These are phyloP conservation scores for Pyrrhura leucotis DNA, from an alignment of 2,797 vertebrate species.

Conservation along the genomic window DNA sequence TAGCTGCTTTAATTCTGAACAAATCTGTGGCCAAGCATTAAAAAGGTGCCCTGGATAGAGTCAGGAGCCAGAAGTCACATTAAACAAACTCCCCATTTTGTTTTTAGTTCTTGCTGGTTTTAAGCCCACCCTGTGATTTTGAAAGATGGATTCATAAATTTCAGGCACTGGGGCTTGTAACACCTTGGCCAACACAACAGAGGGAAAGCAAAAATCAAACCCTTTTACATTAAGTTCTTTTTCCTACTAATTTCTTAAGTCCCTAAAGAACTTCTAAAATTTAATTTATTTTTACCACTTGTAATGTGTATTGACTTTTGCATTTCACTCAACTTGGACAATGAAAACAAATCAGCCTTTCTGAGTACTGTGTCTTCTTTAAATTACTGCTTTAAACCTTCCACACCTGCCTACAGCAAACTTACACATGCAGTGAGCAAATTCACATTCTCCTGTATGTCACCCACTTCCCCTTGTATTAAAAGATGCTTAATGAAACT, in stretches of 20 bases:
- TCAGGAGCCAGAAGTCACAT: background rate
- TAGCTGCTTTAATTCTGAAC: constrained; percentile 21
- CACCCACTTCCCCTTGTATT: background rate
- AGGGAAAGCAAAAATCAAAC: background rate
- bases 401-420: background rate
- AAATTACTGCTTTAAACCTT: background rate
- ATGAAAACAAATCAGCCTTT: background rate
- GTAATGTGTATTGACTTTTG: background rate
- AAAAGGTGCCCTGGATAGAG: background rate
- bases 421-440: background rate
- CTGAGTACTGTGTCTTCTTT: background rate
- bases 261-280: background rate
- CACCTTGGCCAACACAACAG: background rate
- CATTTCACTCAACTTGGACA: background rate
- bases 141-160: background rate
- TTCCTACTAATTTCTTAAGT: background rate
- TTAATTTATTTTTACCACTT: background rate
- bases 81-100: background rate
- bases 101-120: background rate
- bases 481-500: background rate
- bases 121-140: background rate
- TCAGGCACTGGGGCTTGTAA: background rate
- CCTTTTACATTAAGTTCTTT: background rate
- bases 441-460: rapidly evolving
- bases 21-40: constrained; percentile 6